Base-by-base conservation (phyloP, 2,888 invertebrate species). In the Acanthoscelides obtectus region DNA sequence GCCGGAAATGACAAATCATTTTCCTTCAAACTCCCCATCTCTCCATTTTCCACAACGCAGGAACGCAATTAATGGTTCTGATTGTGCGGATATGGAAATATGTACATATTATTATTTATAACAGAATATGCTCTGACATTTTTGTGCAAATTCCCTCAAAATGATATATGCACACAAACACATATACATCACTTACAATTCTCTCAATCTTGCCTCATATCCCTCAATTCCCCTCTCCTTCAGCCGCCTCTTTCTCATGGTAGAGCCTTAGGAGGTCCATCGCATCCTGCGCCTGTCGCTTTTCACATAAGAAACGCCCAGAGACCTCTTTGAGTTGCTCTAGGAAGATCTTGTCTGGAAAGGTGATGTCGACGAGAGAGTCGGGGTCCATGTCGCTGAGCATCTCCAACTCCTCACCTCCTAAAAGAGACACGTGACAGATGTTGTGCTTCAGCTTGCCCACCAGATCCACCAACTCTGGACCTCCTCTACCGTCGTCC, bases 301-400 rank as follows among this genome's bases (percentile, higher is more conserved):
- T 94, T 83, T 95, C 95, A 80, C 92, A 89, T 79, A 94, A 86
- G 84, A 80, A 83, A 66, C 83, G 74, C 82, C 94, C 94, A 79
- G 94, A 93, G 27, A 93, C 94, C 87, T 95, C 94, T 85, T 95
- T 93, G 75, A 93, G 87, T 84, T 93, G 93, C 83, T 93, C 93
- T 81, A 93, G 85, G 83, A 95, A 95, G 78, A 91, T 90, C 83
- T 90, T 90, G 83, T 91, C 91, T 77, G 90, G 92, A 76, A 84
- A 89, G 83, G 90, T 90, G 80, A 95, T 93, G 82, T 95, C 95
- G 72, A 93, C 92, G 80, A 95, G 88, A 75, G 94, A 94, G 77
- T 95, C 94, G 6, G 95, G 95, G 86, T 95, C 95, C 95, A 95
- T 95, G 82, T 95, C 94, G 73, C 94, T 94, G 66, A 95, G 87